A percentile compares a stretch with the other conserved stretches of the same genome.
These are phyloP conservation scores for Venturia canescens DNA, from an alignment of 1,140 invertebrate genomes.

Conservation along the genomic window DNA sequence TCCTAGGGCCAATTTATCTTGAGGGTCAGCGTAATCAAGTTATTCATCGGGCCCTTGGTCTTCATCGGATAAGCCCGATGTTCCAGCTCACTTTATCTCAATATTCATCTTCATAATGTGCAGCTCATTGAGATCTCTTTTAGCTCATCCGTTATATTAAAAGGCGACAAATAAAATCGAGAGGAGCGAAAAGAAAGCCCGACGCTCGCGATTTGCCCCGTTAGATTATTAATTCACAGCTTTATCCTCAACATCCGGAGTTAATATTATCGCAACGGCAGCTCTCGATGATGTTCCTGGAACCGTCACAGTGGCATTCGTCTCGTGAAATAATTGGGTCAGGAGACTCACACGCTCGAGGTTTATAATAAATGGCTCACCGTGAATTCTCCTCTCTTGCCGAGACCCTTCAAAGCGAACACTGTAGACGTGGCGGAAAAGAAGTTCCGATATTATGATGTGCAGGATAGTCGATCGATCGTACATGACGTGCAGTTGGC, in stretches of 20 bases:
- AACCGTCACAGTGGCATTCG: neutral
- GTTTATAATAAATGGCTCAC: conserved; percentile 16
- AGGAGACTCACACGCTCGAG: neutral
- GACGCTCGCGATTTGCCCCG: too few species aligned
- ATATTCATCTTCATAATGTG: neutral
- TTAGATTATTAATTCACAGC: too few species aligned
- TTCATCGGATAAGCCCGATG: conserved; percentile 1
- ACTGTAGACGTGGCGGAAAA: neutral
- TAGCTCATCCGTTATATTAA: neutral
- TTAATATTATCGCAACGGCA: too few species aligned
- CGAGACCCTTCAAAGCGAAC: conserved; percentile 13
- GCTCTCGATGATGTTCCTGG: neutral
- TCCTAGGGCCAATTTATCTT: conserved; percentile 31
- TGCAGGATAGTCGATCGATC: conserved; percentile 29
- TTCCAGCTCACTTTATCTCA: conserved; percentile 4
- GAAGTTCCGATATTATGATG: neutral
- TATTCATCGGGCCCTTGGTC: conserved; percentile 34
- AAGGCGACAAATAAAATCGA: too few species aligned
- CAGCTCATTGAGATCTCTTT: neutral
- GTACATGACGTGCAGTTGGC: conserved; percentile 33
- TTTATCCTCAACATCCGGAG: too few species aligned
- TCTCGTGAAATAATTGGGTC: neutral
- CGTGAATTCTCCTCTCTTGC: neutral
- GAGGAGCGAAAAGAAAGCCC: too few species aligned
- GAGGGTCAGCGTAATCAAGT: conserved; percentile 39